Evolutionary conservation across 2,797 vertebrate species (phyloP).

Genomic region (Semotilus atromaculatus): DNA sequence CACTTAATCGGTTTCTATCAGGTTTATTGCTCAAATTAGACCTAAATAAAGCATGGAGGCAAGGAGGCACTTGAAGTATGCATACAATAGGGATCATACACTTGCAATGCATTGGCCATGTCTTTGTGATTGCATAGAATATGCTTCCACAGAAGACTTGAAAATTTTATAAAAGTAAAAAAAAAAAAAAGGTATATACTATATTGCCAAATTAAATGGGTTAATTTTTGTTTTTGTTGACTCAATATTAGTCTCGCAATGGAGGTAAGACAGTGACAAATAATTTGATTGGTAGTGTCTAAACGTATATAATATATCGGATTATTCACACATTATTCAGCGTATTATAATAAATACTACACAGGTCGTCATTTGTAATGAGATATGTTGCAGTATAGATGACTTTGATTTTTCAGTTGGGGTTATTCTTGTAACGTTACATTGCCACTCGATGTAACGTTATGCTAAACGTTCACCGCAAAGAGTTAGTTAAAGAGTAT

Average conservation of each 20-base stretch:
- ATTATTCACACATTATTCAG: background rate
- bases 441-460: background rate
- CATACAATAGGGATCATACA: background rate
- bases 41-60: background rate
- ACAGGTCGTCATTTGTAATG: background rate
- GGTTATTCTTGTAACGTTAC: background rate
- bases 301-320: background rate
- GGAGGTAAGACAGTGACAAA: background rate
- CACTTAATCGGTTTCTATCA: background rate
- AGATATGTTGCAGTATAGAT: background rate
- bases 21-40: background rate
- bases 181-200: too few relatives aligned
- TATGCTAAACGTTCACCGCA: background rate
- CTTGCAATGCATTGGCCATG: background rate
- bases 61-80: background rate
- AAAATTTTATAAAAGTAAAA: too few relatives aligned
- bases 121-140: background rate
- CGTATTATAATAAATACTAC: background rate
- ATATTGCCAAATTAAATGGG: background rate
- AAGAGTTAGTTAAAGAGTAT: background rate
- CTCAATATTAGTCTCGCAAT: background rate
- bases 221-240: background rate
- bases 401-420: constrained; percentile 10
- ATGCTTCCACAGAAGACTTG: background rate
- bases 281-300: background rate